Percentiles rank a stretch among this genome's conserved stretches.
Conservation (phyloP, 2,113 vertebrate species). For the Hiodon tergisus region DNA sequence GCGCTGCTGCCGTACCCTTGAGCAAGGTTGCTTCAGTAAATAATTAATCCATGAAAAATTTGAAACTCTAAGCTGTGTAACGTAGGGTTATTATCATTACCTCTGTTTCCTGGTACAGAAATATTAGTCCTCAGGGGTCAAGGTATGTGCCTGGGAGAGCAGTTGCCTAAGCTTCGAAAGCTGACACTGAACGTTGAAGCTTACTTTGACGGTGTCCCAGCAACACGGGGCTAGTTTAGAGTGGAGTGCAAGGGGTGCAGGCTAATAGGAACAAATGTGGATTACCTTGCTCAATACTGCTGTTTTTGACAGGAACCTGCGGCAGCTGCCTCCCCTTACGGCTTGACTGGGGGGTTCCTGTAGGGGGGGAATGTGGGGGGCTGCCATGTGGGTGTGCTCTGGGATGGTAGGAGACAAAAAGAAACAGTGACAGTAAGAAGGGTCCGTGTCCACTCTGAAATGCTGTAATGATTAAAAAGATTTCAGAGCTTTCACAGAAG, state of each 20-base stretch:
- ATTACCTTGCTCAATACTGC: constrained; percentile 92
- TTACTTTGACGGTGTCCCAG: too few species aligned
- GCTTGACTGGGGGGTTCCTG: constrained; percentile 70
- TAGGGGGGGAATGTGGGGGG: constrained; percentile 65
- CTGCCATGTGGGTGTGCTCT: constrained; percentile 76
- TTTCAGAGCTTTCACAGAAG: background rate
- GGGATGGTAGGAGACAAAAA: constrained; percentile 42
- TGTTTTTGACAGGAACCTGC: constrained; percentile 85
- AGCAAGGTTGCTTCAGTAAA: too few species aligned
- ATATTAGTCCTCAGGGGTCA: too few species aligned
- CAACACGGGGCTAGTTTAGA: too few species aligned
- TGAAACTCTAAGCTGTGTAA: too few species aligned
- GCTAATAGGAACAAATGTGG: constrained; percentile 6
- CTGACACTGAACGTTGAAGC: too few species aligned
- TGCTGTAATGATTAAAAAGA: background rate
- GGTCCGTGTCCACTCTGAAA: background rate
- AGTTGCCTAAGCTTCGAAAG: too few species aligned
- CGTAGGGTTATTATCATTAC: too few species aligned
- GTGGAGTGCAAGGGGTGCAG: background rate
- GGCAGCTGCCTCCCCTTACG: constrained; percentile 88
- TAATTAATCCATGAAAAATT: too few species aligned
- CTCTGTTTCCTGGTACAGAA: too few species aligned
- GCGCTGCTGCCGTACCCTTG: too few species aligned
- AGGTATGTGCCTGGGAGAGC: too few species aligned
- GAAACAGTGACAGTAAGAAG: background rate